These are phyloP conservation scores for Helicorthomorpha holstii DNA, from an alignment of 1,140 invertebrate genomes.

Conservation along the genomic window DNA sequence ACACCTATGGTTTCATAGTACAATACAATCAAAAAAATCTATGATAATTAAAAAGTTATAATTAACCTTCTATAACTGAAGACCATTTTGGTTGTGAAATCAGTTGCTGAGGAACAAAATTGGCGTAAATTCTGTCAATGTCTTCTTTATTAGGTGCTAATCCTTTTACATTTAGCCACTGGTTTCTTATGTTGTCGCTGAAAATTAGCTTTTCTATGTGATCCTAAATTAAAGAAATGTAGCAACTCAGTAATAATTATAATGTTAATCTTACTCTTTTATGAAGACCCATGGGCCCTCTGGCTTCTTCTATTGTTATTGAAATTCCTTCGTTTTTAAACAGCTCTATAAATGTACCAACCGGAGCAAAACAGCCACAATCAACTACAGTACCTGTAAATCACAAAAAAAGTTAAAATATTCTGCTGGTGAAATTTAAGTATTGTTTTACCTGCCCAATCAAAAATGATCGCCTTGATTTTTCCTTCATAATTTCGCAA, in stretches of 20 bases:
- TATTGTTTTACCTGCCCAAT: conserved; percentile 14
- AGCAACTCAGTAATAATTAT: too few relatives aligned
- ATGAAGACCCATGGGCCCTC: conserved; percentile 15
- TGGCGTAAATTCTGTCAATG: conserved; percentile 14
- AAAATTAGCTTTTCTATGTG: not conserved
- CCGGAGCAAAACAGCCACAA: conserved; percentile 14
- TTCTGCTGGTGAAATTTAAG: too few relatives aligned
- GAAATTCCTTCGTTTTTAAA: conserved; percentile 14
- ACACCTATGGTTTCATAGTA: conserved; percentile 10
- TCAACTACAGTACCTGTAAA: conserved; percentile 16
- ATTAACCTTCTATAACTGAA: conserved; percentile 10
- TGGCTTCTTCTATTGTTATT: conserved; percentile 14
- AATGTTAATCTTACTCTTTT: too few relatives aligned
- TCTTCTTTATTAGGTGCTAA: conserved; percentile 9
- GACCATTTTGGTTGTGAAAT: conserved; percentile 6
- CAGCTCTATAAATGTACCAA: conserved; percentile 11
- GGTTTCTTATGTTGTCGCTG: not conserved
- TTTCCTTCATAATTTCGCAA: conserved; percentile 10
- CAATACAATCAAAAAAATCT: not conserved
- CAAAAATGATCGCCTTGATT: conserved; percentile 15
- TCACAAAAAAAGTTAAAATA: too few relatives aligned
- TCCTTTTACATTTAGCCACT: conserved; percentile 11
- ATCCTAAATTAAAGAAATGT: not conserved
- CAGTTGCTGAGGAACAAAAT: conserved; percentile 13
- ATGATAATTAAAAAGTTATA: not conserved